Percentiles rank a stretch among this genome's conserved stretches.
phyloP scores from a whole-genome alignment of 2,113 vertebrate species.

The Burhinus bistriatus region DNA sequence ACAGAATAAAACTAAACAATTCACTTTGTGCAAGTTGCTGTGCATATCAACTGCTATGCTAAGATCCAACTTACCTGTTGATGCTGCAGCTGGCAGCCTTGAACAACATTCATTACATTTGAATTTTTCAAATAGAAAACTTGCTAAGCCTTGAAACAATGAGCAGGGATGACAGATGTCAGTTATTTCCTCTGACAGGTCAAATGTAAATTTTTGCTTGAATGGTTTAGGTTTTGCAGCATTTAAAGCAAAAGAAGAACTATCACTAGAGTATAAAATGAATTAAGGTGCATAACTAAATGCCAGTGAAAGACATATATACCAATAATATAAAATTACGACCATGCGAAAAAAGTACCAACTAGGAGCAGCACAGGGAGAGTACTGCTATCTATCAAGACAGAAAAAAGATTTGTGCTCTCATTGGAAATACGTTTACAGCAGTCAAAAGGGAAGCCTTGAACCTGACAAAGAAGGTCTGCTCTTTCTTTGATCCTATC shows the following conservation, averaged over 20 bases:
- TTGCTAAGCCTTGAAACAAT: neutral
- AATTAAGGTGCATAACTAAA: constrained; percentile 1
- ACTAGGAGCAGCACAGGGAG: neutral
- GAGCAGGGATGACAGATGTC: constrained; percentile 6
- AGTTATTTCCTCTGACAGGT: constrained; percentile 31
- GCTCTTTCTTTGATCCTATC: neutral
- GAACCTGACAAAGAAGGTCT: neutral
- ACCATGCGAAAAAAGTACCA: neutral
- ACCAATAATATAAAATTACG: neutral
- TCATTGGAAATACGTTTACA: neutral
- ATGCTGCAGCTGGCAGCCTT: constrained; percentile 9
- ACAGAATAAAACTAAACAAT: neutral
- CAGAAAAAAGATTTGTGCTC: neutral
- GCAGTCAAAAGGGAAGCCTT: neutral
- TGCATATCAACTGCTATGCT: neutral
- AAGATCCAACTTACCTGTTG: neutral
- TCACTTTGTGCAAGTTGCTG: neutral
- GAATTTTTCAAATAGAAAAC: neutral
- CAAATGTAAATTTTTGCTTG: constrained; percentile 32
- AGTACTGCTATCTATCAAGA: neutral
- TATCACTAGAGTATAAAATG: constrained; percentile 14
- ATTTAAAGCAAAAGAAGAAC: constrained; percentile 7
- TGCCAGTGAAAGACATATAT: neutral
- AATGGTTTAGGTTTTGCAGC: neutral
- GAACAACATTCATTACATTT: constrained; percentile 10